Conservation (phyloP, 2,113 vertebrate genomes). For the Pelvicachromis taeniatus region DNA sequence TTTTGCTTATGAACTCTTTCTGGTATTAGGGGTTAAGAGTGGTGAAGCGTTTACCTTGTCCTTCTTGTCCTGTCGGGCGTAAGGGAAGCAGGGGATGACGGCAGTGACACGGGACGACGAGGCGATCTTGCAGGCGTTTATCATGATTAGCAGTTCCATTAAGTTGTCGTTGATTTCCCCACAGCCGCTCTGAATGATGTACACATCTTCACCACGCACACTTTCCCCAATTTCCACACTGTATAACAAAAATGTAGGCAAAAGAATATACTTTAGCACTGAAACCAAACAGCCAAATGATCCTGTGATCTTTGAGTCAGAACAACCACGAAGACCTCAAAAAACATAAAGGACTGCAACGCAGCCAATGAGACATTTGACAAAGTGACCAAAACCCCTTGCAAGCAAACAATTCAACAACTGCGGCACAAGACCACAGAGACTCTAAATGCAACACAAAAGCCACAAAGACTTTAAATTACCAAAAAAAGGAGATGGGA, state of each 20-base stretch:
- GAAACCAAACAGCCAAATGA: neutral
- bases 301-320: neutral
- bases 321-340: neutral
- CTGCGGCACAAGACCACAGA: neutral
- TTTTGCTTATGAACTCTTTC: fast-evolving
- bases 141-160: slow-evolving; percentile 78
- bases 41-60: slow-evolving; percentile 59
- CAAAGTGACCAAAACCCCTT: fast-evolving
- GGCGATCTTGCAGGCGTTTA: slow-evolving; percentile 78
- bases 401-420: neutral
- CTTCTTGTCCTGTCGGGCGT: slow-evolving; percentile 76
- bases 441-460: neutral
- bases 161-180: slow-evolving; percentile 77
- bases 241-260: neutral
- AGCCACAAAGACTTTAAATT: neutral
- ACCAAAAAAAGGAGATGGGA: neutral
- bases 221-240: slow-evolving; percentile 77
- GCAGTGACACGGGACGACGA: slow-evolving; percentile 75
- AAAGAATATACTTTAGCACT: neutral
- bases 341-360: neutral
- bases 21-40: neutral
- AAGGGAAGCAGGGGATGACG: slow-evolving; percentile 77
- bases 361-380: neutral
- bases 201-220: slow-evolving; percentile 75
- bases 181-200: slow-evolving; percentile 76